Percentiles rank a stretch among this genome's conserved stretches.
These are phyloP conservation scores for Propithecus coquereli DNA, from an alignment of 2,113 vertebrate species.

Conservation along the genomic window DNA sequence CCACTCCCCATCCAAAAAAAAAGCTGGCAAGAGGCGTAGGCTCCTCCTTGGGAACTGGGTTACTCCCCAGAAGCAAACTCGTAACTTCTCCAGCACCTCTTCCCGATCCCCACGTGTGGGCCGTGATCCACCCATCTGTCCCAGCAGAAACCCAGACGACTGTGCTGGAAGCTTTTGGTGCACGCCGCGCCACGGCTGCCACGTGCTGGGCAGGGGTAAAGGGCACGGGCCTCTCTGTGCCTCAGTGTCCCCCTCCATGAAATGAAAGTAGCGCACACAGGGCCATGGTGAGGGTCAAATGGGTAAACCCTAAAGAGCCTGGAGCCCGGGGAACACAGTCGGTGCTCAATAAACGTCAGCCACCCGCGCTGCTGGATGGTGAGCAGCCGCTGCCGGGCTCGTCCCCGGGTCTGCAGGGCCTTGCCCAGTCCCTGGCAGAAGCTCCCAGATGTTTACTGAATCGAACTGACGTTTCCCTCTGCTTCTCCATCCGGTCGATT, in stretches of 20 bases:
- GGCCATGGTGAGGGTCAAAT: background rate
- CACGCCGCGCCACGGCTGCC: rapidly evolving
- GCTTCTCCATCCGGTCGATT: background rate
- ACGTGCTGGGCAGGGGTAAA: background rate
- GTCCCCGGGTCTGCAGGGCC: background rate
- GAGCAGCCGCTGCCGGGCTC: background rate
- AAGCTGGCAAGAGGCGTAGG: background rate
- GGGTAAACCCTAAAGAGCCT: background rate
- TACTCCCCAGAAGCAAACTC: background rate
- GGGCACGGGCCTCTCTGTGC: background rate
- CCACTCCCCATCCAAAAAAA: background rate
- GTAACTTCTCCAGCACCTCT: background rate
- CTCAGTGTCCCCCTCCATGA: background rate
- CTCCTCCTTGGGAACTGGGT: background rate
- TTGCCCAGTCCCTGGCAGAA: background rate
- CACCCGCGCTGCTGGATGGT: background rate
- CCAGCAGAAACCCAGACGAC: background rate
- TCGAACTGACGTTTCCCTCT: background rate
- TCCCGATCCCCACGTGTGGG: background rate
- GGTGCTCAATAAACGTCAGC: background rate
- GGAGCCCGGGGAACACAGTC: background rate
- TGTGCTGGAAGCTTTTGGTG: background rate
- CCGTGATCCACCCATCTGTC: background rate
- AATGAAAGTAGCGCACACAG: background rate
- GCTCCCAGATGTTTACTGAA: background rate